Evolutionary conservation across 2,113 vertebrate species (phyloP).

Genomic region (Argyrosomus japonicus): DNA sequence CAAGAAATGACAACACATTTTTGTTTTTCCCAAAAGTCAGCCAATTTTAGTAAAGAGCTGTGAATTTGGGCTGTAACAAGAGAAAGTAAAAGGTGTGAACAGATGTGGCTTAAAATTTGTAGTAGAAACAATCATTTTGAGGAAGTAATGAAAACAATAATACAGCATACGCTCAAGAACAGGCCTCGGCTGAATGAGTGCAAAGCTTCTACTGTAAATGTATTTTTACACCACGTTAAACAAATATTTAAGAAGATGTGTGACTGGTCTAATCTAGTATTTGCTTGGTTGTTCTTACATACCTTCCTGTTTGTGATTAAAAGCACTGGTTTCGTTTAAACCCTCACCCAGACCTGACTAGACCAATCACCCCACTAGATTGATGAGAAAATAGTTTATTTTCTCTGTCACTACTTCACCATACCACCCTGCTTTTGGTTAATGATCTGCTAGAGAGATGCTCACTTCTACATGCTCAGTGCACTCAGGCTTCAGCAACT

Average conservation of each 20-base stretch:
- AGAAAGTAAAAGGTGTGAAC: background rate
- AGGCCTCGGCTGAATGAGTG: background rate
- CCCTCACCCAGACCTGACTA: no score
- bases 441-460: constrained; percentile 33
- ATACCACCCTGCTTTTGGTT: constrained; percentile 12
- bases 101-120: background rate
- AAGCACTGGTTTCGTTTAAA: background rate
- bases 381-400: background rate
- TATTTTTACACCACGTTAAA: background rate
- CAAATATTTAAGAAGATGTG: background rate
- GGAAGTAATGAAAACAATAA: background rate
- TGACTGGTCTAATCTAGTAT: background rate
- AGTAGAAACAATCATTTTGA: background rate
- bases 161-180: no score
- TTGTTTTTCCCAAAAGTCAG: background rate
- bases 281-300: background rate
- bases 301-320: background rate
- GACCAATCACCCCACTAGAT: background rate
- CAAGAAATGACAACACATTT: background rate
- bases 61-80: no score
- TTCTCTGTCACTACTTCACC: background rate
- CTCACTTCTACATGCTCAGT: background rate
- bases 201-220: background rate
- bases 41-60: no score
- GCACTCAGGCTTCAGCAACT: background rate